phyloP scores from a whole-genome alignment of 2,888 invertebrate species.

The Hyles lineata region DNA sequence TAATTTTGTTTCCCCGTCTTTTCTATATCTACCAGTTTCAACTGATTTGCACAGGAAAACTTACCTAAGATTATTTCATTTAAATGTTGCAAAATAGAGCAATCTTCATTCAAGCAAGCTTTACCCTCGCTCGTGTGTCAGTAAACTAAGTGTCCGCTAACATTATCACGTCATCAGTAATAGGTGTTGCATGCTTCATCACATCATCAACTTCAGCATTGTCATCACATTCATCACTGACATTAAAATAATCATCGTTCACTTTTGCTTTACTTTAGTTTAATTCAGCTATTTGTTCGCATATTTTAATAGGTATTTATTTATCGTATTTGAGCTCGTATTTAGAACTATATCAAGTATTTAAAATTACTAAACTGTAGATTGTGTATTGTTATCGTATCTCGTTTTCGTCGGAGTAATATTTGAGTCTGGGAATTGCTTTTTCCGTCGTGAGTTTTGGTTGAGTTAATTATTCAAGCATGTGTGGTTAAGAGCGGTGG shows the following conservation, averaged over 20 bases:
- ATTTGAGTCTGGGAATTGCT: slow-evolving; percentile 1
- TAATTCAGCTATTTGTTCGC: not conserved
- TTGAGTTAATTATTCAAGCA: slow-evolving; percentile 25
- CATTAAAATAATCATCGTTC: not conserved
- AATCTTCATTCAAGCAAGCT: not conserved
- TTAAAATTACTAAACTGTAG: not conserved
- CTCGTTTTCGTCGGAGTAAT: no score
- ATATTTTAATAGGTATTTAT: not conserved
- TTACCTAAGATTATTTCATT: no score
- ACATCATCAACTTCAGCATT: slow-evolving; percentile 11
- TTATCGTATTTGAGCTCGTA: not conserved
- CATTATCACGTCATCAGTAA: slow-evolving; percentile 34
- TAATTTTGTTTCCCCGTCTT: no score
- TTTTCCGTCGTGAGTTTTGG: not conserved
- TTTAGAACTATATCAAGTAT: not conserved
- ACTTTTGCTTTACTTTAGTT: slow-evolving; percentile 31
- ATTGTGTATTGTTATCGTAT: no score
- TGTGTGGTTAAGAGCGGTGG: slow-evolving; percentile 5
- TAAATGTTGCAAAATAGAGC: not conserved
- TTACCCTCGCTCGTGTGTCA: slow-evolving; percentile 30
- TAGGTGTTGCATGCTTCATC: slow-evolving; percentile 40
- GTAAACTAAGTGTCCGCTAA: slow-evolving; percentile 58
- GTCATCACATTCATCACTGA: not conserved
- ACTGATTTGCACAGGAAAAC: no score
- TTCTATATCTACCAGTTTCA: no score